Evolutionary conservation across 1,140 invertebrate species (phyloP).

Genomic region (Zaprionus davidi): DNA sequence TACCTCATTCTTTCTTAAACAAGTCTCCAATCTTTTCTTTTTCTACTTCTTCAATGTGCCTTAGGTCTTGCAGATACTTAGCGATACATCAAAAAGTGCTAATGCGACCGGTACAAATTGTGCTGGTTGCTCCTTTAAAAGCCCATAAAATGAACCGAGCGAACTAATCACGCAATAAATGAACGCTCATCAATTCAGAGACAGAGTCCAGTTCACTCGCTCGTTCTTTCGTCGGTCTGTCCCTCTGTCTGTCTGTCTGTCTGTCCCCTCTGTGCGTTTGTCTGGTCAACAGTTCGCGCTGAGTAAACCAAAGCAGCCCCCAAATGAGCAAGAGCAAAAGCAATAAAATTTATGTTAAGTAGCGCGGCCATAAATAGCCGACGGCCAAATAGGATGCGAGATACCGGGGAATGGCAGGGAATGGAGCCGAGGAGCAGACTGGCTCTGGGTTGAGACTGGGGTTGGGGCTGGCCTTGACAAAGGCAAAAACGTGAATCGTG

Average conservation of each 20-base stretch:
- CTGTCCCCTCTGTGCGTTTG: background rate
- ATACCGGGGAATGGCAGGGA: constrained; percentile 30
- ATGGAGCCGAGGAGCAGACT: background rate
- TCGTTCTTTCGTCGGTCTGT: background rate
- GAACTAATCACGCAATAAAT: constrained; percentile 82
- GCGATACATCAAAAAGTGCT: constrained; percentile 46
- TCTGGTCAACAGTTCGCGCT: constrained; percentile 50
- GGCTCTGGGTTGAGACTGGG: background rate
- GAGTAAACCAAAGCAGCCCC: constrained; percentile 68
- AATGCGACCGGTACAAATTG: constrained; percentile 57
- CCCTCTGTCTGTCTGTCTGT: background rate
- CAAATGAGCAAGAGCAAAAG: constrained; percentile 76
- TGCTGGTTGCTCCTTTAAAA: constrained; percentile 49
- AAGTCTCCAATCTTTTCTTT: background rate
- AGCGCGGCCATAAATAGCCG: constrained; percentile 79
- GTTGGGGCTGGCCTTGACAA: constrained; percentile 66
- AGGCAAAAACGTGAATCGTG: constrained; percentile 74
- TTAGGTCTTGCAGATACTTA: constrained; percentile 7
- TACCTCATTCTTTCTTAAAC: background rate
- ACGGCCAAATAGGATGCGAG: constrained; percentile 52
- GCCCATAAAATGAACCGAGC: constrained; percentile 62
- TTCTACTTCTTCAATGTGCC: background rate
- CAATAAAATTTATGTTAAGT: constrained; percentile 83
- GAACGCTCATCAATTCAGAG: constrained; percentile 78
- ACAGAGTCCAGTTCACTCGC: constrained; percentile 43